Percentiles rank a stretch among this genome's conserved stretches.
These are phyloP conservation scores for Xerus inauris DNA, from an alignment of 2,113 vertebrate genomes.

Conservation along the genomic window DNA sequence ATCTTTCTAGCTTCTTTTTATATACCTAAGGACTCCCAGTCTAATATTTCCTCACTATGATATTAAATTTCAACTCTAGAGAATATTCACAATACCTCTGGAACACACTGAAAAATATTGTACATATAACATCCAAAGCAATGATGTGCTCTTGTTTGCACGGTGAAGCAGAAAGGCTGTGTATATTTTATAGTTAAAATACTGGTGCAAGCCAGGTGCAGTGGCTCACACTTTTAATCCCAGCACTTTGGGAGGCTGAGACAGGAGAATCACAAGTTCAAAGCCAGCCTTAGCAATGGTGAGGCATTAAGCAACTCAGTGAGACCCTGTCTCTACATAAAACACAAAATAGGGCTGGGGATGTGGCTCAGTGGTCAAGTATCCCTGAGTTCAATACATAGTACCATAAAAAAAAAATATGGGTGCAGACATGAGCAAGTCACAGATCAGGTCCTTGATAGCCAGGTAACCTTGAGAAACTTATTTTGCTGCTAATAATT, in stretches of 20 bases:
- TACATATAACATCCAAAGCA: background rate
- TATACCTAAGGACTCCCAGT: background rate
- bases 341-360: too few relatives aligned
- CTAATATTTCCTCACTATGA: background rate
- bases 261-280: too few relatives aligned
- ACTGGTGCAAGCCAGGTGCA: too few relatives aligned
- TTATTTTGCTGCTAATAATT: background rate
- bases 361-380: too few relatives aligned
- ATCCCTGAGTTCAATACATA: too few relatives aligned
- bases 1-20: background rate
- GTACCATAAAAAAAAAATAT: too few relatives aligned
- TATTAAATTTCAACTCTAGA: background rate
- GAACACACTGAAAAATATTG: background rate
- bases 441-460: background rate
- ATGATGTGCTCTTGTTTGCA: background rate
- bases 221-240: too few relatives aligned
- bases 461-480: background rate
- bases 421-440: background rate
- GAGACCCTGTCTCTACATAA: too few relatives aligned
- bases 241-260: too few relatives aligned
- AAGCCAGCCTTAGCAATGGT: too few relatives aligned
- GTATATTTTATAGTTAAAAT: background rate
- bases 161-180: background rate
- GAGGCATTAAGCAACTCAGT: too few relatives aligned
- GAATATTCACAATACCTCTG: background rate